phyloP scores from a whole-genome alignment of 2,888 invertebrate genomes.

The Perizoma flavofasciatum region DNA sequence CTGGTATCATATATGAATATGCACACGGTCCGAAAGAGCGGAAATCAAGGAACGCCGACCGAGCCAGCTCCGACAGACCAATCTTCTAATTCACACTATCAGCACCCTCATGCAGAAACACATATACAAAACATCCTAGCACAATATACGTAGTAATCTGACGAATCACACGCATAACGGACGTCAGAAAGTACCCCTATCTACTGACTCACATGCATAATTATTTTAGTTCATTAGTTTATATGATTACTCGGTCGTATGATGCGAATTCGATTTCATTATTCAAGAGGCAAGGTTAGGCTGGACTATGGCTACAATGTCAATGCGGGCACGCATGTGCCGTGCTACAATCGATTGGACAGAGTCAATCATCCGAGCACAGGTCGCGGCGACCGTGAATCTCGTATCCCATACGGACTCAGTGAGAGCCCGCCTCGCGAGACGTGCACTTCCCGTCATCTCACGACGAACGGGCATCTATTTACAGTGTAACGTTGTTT shows the following conservation, averaged over 20 bases:
- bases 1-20: slow-evolving; percentile 4
- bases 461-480: slow-evolving; percentile 32
- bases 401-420: slow-evolving; percentile 61
- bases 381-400: slow-evolving; percentile 81
- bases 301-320: slow-evolving; percentile 53
- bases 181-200: slow-evolving; percentile 24
- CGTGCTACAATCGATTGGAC: slow-evolving; percentile 75
- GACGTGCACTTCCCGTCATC: slow-evolving; percentile 68
- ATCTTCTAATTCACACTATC: slow-evolving; percentile 65
- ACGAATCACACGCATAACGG: slow-evolving; percentile 33
- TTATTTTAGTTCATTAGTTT: slow-evolving; percentile 27
- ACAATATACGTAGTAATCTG: slow-evolving; percentile 4
- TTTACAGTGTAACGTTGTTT: slow-evolving; percentile 32
- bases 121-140: slow-evolving; percentile 34
- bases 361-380: slow-evolving; percentile 76
- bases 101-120: slow-evolving; percentile 46
- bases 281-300: slow-evolving; percentile 59
- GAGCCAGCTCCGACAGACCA: slow-evolving; percentile 46
- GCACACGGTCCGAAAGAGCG: slow-evolving; percentile 41
- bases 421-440: slow-evolving; percentile 69
- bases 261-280: slow-evolving; percentile 51
- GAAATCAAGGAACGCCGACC: slow-evolving; percentile 45
- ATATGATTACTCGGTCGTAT: slow-evolving; percentile 13
- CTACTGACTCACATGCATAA: slow-evolving; percentile 22
- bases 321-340: slow-evolving; percentile 60